Conservation (phyloP, 2,797 vertebrate genomes). For the Myoxocephalus aenaeus region DNA sequence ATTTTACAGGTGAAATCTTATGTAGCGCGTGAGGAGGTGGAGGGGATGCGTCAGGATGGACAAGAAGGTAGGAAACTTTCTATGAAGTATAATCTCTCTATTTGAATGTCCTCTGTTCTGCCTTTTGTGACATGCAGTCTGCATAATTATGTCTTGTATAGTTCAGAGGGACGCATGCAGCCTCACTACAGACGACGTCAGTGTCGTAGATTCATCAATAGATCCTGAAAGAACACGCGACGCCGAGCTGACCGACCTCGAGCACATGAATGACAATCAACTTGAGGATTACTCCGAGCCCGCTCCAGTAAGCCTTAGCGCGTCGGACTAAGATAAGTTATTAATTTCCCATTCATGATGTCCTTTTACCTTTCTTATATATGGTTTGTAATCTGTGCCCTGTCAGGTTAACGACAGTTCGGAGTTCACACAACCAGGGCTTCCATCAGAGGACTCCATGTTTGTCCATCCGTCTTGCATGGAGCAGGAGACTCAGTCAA, state of each 20-base stretch:
- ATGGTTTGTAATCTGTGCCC: constrained; percentile 1
- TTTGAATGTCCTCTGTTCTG: neutral
- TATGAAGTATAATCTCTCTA: neutral
- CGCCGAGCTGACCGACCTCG: constrained; percentile 10
- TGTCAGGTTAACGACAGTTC: constrained; percentile 63
- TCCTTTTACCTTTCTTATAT: neutral
- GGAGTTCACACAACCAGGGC: constrained; percentile 60
- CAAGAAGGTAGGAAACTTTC: constrained; percentile 58
- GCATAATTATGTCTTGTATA: constrained; percentile 33
- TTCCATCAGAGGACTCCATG: constrained; percentile 80
- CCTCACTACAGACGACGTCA: constrained; percentile 35
- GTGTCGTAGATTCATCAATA: constrained; percentile 52
- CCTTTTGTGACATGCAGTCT: neutral
- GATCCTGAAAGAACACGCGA: constrained; percentile 25
- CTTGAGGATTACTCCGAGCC: neutral
- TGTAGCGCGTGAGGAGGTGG: constrained; percentile 44
- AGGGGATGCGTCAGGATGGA: constrained; percentile 59
- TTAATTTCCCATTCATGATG: neutral
- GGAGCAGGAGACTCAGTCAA: constrained; percentile 48
- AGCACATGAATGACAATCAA: constrained; percentile 8
- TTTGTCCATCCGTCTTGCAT: constrained; percentile 67
- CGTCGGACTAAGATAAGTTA: neutral
- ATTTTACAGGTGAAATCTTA: constrained; percentile 40
- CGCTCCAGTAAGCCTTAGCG: constrained; percentile 33
- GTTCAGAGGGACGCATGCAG: constrained; percentile 56